A percentile compares a stretch with the other conserved stretches of the same genome.
These are phyloP conservation scores for Schizothorax lantsangensis DNA, from an alignment of 2,797 vertebrate genomes.

Conservation along the genomic window DNA sequence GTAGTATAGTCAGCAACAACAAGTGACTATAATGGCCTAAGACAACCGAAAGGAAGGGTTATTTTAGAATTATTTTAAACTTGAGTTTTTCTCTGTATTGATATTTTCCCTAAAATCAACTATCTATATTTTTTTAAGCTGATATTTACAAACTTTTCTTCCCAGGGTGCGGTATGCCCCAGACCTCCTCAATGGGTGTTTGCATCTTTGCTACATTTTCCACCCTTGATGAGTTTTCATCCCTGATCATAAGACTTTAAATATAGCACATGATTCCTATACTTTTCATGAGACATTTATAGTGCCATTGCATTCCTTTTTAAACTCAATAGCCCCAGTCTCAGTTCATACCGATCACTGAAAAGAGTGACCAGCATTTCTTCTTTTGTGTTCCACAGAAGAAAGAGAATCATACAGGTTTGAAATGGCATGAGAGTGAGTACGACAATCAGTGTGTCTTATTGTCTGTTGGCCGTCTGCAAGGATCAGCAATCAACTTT, in stretches of 20 bases:
- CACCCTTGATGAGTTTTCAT: background rate
- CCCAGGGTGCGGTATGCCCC: background rate
- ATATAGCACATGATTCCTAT: background rate
- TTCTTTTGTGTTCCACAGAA: background rate
- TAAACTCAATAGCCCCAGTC: background rate
- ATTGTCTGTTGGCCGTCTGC: background rate
- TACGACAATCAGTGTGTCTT: background rate
- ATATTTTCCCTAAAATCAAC: background rate
- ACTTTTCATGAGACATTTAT: background rate
- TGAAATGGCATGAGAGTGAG: background rate
- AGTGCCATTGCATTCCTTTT: background rate
- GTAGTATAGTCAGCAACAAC: background rate
- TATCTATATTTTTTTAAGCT: background rate
- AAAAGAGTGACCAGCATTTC: conserved; percentile 2
- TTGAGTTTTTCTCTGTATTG: background rate
- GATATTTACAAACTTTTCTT: background rate
- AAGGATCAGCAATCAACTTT: conserved; percentile 6
- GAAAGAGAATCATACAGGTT: background rate
- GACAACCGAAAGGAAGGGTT: too few species aligned
- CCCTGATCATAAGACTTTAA: background rate
- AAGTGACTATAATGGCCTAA: background rate
- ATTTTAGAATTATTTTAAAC: too few species aligned
- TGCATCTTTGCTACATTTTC: background rate
- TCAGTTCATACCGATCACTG: background rate
- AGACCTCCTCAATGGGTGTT: background rate